A percentile compares a stretch with the other conserved stretches of the same genome.
phyloP scores from a whole-genome alignment of 2,797 vertebrate species.

The Esox masquinongy region DNA sequence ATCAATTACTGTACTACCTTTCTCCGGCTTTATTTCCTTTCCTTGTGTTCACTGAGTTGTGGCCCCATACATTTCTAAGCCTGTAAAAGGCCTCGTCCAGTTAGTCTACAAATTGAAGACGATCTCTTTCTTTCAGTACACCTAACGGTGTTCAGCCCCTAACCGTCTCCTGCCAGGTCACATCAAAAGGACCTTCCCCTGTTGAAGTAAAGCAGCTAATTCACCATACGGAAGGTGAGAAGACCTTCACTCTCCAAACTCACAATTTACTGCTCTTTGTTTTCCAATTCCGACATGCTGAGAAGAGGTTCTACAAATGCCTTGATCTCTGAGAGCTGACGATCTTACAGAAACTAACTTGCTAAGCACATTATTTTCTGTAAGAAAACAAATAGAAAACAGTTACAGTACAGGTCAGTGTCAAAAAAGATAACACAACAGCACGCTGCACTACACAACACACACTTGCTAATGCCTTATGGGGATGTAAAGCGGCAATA shows the following conservation, averaged over 20 bases:
- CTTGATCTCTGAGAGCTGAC: constrained; percentile 31
- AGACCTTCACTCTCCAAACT: constrained; percentile 22
- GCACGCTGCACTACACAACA: neutral
- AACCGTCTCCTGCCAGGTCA: constrained; percentile 11
- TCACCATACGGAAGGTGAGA: constrained; percentile 27
- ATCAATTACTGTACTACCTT: constrained; percentile 43
- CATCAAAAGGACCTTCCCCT: constrained; percentile 30
- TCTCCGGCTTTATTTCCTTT: constrained; percentile 36
- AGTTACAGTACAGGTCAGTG: neutral
- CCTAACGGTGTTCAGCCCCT: constrained; percentile 17
- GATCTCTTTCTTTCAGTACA: neutral
- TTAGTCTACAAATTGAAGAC: constrained; percentile 42
- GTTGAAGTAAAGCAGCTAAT: constrained; percentile 32
- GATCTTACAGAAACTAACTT: constrained; percentile 9
- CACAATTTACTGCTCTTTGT: constrained; percentile 44
- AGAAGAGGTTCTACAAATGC: constrained; percentile 15
- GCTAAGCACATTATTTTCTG: constrained; percentile 1
- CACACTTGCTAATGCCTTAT: neutral
- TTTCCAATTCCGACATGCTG: constrained; percentile 6
- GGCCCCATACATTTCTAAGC: constrained; percentile 44
- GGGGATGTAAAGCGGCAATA: constrained; percentile 3
- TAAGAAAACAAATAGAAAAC: neutral
- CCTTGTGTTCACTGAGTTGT: constrained; percentile 44
- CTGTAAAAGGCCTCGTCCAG: constrained; percentile 44
- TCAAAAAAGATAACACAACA: neutral